Base-by-base conservation (phyloP, 2,888 invertebrate genomes). In the Patella caerulea region DNA sequence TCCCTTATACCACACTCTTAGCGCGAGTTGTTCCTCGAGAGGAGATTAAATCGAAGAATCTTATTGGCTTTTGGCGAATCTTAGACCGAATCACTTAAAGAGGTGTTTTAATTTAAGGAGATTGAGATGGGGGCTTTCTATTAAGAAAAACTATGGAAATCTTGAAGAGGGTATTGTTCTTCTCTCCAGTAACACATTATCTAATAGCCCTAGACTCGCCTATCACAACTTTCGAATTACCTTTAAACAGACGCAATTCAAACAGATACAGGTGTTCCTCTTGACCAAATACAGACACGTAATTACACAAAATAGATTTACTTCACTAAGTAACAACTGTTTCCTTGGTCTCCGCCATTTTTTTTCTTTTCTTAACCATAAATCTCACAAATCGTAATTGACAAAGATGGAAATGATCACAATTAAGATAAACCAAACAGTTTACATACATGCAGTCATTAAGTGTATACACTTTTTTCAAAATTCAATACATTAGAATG, bases 31-130 rank as follows among this genome's bases (percentile, higher is more conserved):
- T 65, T 65, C 65, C 65, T 24, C 24, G 65, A 65, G 65, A 65
- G 65, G 11, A 65, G 65, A 65, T 65, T 65, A 65, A 65, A 65
- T 65, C 24, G 65, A 14, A 19, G 65, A 65, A 24, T 65, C 65
- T 65, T 65, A 45, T 65, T 24, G 19, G 65, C 65, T 65, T 24
- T 65, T 14, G 24, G 24, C 14, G 19, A 19, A 65, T 24, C 65
- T 65, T 65, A 65, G 24, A 19, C 65, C 19, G 14, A 65, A 65
- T 19, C 24, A 65, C 65, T 65, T 65, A 65, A 24, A 24, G 19
- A 24, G 65, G 65, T 65, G 65, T 65, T 19, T 65, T 24, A 65
- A 65, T 65, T 24, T 19, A 65, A 65, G 65, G 19, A 24, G 65
- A 65, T 65, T 24, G 65, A 24, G 24, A 24, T 11, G 65, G 65